Conservation (phyloP, 1,140 invertebrate species). For the Drosophila murphyi region DNA sequence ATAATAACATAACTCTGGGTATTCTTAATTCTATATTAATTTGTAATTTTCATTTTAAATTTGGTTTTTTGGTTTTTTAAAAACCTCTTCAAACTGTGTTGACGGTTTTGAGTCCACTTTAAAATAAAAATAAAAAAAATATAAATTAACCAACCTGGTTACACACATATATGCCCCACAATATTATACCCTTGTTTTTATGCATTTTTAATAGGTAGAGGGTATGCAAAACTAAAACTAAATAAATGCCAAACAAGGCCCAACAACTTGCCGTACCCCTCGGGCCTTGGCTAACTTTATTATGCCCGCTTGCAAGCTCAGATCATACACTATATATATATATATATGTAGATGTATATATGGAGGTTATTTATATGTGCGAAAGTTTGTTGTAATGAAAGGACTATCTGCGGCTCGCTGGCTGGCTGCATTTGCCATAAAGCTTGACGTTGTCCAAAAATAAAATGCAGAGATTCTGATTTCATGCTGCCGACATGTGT, state of each 20-base stretch:
- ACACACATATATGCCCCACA: not conserved
- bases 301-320: slow-evolving; percentile 57
- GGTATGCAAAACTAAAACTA: slow-evolving; percentile 72
- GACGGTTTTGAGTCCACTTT: no score
- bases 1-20: no score
- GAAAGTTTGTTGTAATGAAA: slow-evolving; percentile 27
- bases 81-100: no score
- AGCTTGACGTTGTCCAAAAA: slow-evolving; percentile 60
- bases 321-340: slow-evolving; percentile 25
- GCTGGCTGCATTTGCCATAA: slow-evolving; percentile 34
- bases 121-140: no score
- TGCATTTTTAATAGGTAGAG: slow-evolving; percentile 3
- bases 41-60: no score
- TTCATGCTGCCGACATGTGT: slow-evolving; percentile 82
- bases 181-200: not conserved
- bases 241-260: slow-evolving; percentile 78
- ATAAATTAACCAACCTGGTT: no score
- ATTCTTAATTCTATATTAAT: no score
- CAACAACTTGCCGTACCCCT: slow-evolving; percentile 43
- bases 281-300: slow-evolving; percentile 67
- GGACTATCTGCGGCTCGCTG: slow-evolving; percentile 62
- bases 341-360: not conserved
- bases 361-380: not conserved
- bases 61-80: no score
- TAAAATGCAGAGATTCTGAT: slow-evolving; percentile 75